Evolutionary conservation across 1,140 invertebrate species (phyloP).

Genomic region (Tetragnatha versicolor): DNA sequence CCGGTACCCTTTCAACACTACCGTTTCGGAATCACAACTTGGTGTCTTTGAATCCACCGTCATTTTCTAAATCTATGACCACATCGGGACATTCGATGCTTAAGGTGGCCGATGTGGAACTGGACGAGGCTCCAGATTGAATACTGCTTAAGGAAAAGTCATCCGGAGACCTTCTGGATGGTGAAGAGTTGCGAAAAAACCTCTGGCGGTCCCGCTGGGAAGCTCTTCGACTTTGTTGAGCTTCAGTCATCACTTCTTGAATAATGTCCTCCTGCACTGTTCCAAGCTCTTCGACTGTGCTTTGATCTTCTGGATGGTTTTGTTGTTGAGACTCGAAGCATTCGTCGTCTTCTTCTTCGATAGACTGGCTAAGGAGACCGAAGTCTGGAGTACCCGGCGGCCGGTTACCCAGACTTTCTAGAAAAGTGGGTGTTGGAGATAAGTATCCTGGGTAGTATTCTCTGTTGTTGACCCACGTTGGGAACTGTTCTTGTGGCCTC

Average conservation of each 20-base stretch:
- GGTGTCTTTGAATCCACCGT: background rate
- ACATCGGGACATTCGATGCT: slow-evolving; percentile 47
- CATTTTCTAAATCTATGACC: slow-evolving; percentile 30
- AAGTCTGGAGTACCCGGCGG: too few species aligned
- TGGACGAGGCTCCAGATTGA: background rate
- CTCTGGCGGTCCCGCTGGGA: background rate
- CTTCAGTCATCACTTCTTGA: slow-evolving; percentile 3
- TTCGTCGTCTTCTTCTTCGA: slow-evolving; percentile 21
- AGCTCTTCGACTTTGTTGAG: background rate
- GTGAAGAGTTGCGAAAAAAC: slow-evolving; percentile 8
- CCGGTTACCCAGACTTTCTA: slow-evolving; percentile 67
- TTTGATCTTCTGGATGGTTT: background rate
- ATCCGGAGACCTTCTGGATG: background rate
- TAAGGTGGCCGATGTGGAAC: background rate
- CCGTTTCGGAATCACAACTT: background rate
- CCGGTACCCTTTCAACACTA: background rate
- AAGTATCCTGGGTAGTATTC: slow-evolving; percentile 83
- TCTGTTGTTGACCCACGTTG: slow-evolving; percentile 89
- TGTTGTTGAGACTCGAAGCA: background rate
- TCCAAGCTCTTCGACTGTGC: background rate
- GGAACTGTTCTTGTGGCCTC: slow-evolving; percentile 87
- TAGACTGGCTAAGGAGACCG: background rate
- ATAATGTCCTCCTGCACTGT: background rate
- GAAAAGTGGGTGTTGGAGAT: slow-evolving; percentile 87
- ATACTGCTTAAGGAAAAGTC: slow-evolving; percentile 13